Conservation (phyloP, 30 jellyfish, hydroid and myxozoan genomes). For the Pelagia noctiluca region DNA sequence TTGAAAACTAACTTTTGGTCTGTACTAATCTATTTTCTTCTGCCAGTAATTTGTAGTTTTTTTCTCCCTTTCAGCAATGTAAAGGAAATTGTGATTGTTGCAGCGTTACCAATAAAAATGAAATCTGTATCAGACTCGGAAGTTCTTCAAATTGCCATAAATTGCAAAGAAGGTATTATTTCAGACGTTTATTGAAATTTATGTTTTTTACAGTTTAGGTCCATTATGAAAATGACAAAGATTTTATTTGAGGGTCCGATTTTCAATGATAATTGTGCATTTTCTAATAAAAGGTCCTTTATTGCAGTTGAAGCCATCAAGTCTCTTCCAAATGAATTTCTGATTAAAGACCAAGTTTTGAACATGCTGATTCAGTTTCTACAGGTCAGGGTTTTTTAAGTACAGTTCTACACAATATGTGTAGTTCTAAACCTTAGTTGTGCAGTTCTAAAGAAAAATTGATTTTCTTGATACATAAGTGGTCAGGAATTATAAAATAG, state of each 20-base stretch:
- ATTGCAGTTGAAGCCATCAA: conserved; percentile 21
- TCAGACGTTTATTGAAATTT: background rate
- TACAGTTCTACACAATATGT: no score
- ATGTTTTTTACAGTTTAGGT: no score
- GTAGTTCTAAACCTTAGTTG: no score
- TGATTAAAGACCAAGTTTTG: conserved; percentile 32
- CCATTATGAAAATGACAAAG: no score
- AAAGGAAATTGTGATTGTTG: conserved; percentile 34
- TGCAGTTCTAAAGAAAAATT: no score
- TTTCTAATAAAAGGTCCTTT: background rate
- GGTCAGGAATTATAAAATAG: no score
- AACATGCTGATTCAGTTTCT: conserved; percentile 44
- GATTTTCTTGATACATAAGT: no score
- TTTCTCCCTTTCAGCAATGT: conserved; percentile 17
- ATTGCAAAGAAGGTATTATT: conserved; percentile 34
- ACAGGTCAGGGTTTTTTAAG: conserved; percentile 23
- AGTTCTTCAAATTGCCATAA: conserved; percentile 45
- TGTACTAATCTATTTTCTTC: background rate
- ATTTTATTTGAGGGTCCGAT: no score
- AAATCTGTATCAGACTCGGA: conserved; percentile 31
- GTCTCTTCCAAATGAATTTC: conserved; percentile 22
- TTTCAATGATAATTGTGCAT: background rate
- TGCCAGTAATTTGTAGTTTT: background rate
- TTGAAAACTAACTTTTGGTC: no score
- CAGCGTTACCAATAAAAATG: conserved; percentile 43